A percentile compares a stretch with the other conserved stretches of the same genome.
Conservation (phyloP, 2,113 vertebrate species). For the Pollimyrus isidori region DNA sequence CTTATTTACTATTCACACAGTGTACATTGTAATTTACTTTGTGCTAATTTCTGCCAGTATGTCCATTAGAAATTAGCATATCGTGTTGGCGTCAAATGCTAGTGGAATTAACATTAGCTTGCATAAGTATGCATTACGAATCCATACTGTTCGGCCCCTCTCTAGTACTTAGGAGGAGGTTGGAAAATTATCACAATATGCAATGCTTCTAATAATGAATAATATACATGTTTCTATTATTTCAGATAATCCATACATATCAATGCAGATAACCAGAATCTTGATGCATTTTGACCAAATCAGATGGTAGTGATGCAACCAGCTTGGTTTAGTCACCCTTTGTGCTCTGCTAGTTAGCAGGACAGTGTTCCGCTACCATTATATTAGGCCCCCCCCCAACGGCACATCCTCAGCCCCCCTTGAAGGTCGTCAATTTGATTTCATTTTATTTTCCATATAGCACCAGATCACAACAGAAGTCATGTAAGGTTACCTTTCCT, state of each 20-base stretch:
- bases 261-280: not conserved
- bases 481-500: no score
- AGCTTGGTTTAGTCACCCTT: not conserved
- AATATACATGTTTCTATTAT: not conserved
- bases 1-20: not conserved
- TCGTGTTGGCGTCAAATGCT: not conserved
- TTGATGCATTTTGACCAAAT: not conserved
- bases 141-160: not conserved
- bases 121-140: not conserved
- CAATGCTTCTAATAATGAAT: not conserved
- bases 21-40: not conserved
- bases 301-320: not conserved
- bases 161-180: not conserved
- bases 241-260: not conserved
- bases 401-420: no score
- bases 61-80: not conserved
- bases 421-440: no score
- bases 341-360: not conserved
- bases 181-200: not conserved
- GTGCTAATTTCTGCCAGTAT: not conserved
- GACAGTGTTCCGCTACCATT: no score
- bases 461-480: no score
- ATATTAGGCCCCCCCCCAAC: no score
- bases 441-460: no score
- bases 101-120: not conserved